A percentile compares a stretch with the other conserved stretches of the same genome.
phyloP scores from a whole-genome alignment of 1,140 invertebrate genomes.

The Hyphantria cunea region DNA sequence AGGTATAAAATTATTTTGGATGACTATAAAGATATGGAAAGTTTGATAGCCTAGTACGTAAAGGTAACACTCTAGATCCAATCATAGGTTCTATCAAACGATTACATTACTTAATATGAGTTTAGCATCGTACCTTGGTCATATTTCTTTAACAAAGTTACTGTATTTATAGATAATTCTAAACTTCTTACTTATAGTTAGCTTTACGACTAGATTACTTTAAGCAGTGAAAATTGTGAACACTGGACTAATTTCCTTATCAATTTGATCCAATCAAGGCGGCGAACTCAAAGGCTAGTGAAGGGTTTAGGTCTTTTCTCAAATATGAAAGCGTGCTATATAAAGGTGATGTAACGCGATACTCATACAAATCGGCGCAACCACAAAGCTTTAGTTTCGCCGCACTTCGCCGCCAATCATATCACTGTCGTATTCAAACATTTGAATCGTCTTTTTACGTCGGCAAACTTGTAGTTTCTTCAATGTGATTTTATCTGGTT shows the following conservation, averaged over 20 bases:
- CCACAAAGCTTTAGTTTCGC: slow-evolving; percentile 52
- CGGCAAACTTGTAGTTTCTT: background rate
- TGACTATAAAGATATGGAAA: slow-evolving; percentile 2
- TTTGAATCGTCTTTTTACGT: slow-evolving; percentile 7
- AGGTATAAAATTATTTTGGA: slow-evolving; percentile 2
- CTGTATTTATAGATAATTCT: no score
- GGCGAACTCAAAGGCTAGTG: slow-evolving; percentile 29
- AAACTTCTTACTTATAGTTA: no score
- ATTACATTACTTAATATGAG: background rate
- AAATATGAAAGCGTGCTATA: slow-evolving; percentile 42
- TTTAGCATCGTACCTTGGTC: background rate
- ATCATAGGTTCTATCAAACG: background rate
- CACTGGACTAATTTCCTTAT: background rate
- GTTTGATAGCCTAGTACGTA: slow-evolving; percentile 1
- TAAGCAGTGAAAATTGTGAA: no score
- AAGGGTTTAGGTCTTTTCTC: slow-evolving; percentile 29
- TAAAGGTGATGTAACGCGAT: slow-evolving; percentile 52
- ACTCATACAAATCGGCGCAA: slow-evolving; percentile 49
- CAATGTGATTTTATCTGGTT: no score
- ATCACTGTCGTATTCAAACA: slow-evolving; percentile 34
- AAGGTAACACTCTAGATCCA: slow-evolving; percentile 7
- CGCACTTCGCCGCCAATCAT: slow-evolving; percentile 56
- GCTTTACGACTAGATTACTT: background rate
- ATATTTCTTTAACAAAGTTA: no score
- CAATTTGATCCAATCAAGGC: slow-evolving; percentile 25